Conservation (phyloP, 1,140 invertebrate species). For the Drosophila biarmipes region DNA sequence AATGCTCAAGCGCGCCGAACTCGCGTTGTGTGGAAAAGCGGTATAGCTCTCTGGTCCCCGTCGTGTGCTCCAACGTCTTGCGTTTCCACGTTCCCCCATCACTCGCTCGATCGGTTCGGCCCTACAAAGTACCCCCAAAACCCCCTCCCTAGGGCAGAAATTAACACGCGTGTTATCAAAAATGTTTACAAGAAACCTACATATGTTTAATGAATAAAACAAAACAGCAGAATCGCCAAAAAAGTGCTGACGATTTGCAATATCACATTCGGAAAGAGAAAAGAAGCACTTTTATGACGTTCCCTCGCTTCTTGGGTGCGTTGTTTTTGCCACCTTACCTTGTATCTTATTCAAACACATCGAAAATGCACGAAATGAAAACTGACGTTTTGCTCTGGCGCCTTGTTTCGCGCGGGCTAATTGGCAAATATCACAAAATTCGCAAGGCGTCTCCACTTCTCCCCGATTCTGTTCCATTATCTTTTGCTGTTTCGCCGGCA, state of each 20-base stretch:
- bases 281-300: constrained; percentile 42
- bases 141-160: constrained; percentile 2
- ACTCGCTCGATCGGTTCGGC: constrained; percentile 22
- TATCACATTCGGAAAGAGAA: constrained; percentile 16
- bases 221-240: constrained; percentile 15
- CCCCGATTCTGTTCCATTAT: constrained; percentile 15
- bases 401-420: constrained; percentile 79
- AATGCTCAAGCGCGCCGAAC: constrained; percentile 48
- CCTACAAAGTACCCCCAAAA: constrained; percentile 10
- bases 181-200: constrained; percentile 46
- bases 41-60: constrained; percentile 44
- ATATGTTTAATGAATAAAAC: constrained; percentile 34
- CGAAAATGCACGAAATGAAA: constrained; percentile 49
- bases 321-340: constrained; percentile 59
- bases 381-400: constrained; percentile 72
- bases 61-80: constrained; percentile 29
- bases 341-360: constrained; percentile 35
- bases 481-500: constrained; percentile 21
- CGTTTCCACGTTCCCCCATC: constrained; percentile 15
- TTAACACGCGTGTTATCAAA: constrained; percentile 40
- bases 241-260: constrained; percentile 52
- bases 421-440: constrained; percentile 64
- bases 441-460: constrained; percentile 16
- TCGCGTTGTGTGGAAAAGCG: constrained; percentile 61
- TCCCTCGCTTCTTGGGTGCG: constrained; percentile 42